These are phyloP conservation scores for Lordiphosa andalusiaca DNA, from an alignment of 2,888 invertebrate genomes.

Conservation along the genomic window DNA sequence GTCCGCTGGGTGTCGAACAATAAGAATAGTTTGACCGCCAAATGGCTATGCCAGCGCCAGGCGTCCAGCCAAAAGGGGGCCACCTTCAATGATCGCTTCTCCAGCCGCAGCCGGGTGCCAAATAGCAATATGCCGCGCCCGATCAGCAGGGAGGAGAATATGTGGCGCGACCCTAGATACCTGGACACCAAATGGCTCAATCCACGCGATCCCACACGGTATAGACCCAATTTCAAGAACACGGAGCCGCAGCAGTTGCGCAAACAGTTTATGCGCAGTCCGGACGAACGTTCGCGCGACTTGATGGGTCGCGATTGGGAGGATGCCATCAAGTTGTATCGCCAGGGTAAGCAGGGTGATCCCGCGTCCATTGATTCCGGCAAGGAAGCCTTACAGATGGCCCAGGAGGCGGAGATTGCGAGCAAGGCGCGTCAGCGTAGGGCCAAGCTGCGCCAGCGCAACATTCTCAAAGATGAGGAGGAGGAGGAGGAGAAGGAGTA, in stretches of 20 bases:
- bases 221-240: conserved; percentile 43
- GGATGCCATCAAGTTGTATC: conserved; percentile 13
- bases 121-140: conserved; percentile 4
- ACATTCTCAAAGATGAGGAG: background rate
- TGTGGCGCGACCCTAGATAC: conserved; percentile 32
- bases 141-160: conserved; percentile 41
- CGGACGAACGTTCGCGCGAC: conserved; percentile 44
- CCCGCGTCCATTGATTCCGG: too few species aligned
- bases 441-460: background rate
- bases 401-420: background rate
- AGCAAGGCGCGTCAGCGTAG: background rate
- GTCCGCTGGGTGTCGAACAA: too few species aligned
- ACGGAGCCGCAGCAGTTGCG: conserved; percentile 42
- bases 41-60: too few species aligned
- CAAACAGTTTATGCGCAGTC: conserved; percentile 49
- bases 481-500: background rate
- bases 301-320: conserved; percentile 37
- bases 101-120: background rate
- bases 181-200: conserved; percentile 43
- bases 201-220: conserved; percentile 27
- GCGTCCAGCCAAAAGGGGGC: too few species aligned
- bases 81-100: too few species aligned
- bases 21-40: too few species aligned
- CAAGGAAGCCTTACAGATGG: background rate
- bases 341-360: background rate